Conservation (phyloP, 2,113 vertebrate species). For the Nerophis ophidion region DNA sequence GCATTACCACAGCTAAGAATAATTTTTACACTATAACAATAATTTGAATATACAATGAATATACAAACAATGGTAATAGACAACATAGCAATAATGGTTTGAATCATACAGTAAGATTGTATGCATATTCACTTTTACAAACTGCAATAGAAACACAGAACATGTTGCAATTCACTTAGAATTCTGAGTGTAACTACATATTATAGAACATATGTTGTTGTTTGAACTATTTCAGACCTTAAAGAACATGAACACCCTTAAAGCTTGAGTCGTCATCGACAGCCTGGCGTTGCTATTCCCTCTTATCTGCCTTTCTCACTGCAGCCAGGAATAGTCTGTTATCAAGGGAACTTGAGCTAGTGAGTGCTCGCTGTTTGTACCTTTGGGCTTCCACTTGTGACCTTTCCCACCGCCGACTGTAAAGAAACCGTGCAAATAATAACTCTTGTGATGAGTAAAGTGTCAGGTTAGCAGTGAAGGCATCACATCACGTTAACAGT, state of each 20-base stretch:
- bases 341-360: slow-evolving; percentile 33
- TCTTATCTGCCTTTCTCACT: slow-evolving; percentile 19
- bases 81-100: too few species aligned
- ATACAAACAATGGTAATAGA: too few species aligned
- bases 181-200: too few species aligned
- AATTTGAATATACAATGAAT: too few species aligned
- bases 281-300: slow-evolving; percentile 5
- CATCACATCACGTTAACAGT: background rate
- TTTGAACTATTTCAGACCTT: background rate
- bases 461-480: background rate
- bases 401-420: slow-evolving; percentile 23
- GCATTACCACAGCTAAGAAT: too few species aligned
- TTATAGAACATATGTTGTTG: too few species aligned
- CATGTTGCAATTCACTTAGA: background rate
- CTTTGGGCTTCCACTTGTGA: slow-evolving; percentile 27
- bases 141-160: background rate
- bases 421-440: slow-evolving; percentile 11
- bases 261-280: slow-evolving; percentile 12
- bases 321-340: slow-evolving; percentile 25
- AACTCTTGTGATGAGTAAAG: slow-evolving; percentile 10
- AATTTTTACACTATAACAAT: too few species aligned
- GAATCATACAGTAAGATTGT: too few species aligned
- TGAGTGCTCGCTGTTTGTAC: slow-evolving; percentile 18
- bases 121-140: background rate
- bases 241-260: slow-evolving; percentile 5